phyloP scores from a whole-genome alignment of 2,797 vertebrate species.

The Trichosurus vulpecula region DNA sequence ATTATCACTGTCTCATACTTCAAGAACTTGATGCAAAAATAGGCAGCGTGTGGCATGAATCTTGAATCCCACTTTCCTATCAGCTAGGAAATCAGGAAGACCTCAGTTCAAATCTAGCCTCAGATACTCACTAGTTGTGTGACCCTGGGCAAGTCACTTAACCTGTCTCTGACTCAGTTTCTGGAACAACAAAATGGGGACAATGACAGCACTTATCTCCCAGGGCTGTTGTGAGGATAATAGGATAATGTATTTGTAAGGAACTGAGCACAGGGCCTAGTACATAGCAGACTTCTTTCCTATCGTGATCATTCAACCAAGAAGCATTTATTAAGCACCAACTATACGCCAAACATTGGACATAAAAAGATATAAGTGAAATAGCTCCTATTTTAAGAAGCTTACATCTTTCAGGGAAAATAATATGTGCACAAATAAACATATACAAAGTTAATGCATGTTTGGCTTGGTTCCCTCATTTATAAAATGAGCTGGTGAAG shows the following conservation, averaged over 20 bases:
- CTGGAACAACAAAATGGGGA: neutral
- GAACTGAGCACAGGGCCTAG: neutral
- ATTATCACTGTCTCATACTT: neutral
- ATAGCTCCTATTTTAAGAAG: neutral
- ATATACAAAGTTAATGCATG: neutral
- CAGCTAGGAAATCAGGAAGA: neutral
- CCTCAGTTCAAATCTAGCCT: neutral
- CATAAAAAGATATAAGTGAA: neutral
- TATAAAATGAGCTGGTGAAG: neutral
- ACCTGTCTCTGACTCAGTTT: neutral
- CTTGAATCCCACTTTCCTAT: neutral
- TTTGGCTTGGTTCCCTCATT: neutral
- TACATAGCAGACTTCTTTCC: neutral
- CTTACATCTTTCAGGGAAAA: neutral
- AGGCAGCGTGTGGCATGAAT: neutral
- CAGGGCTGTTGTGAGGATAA: neutral
- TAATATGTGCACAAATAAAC: neutral
- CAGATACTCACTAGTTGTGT: neutral
- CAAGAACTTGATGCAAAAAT: neutral
- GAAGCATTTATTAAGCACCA: neutral
- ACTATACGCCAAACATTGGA: neutral
- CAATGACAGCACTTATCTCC: neutral
- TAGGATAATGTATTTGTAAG: neutral
- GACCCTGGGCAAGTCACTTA: neutral
- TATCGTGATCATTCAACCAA: neutral